Evolutionary conservation across 2,888 invertebrate genomes (phyloP), one percentile per base, ranked within the genome.

Genomic region (Willowsia nigromaculata): DNA sequence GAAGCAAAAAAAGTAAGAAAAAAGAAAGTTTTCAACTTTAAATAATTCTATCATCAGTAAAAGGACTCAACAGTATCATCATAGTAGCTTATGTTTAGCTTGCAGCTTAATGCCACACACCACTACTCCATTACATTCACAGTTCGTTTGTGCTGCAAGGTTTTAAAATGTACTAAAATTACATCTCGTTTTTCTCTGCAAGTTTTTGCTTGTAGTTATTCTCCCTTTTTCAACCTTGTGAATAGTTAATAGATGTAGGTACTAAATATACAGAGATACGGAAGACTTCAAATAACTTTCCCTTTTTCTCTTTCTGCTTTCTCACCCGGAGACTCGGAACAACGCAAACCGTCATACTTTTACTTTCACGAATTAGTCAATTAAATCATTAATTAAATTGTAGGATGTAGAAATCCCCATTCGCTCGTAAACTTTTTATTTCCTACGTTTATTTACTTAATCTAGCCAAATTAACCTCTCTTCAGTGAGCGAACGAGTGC

Each of bases 381-480:
- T 86, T 86, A 86, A 86, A 86, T 86, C 86, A 86, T 80, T 86
- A 86, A 86, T 86, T 86, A 86, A 86, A 86, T 86, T 86, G 78
- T 80, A 86, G 86, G 56, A 80, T 86, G 86, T 65, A 40, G 86
- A 80, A 86, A 86, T 86, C 86, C 86, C 86, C 30, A 68, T 53
- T 80, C 80, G 68, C 86, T 86, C 86, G 86, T 86, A 86, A 86
- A 86, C 82, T 88, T 76, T 88, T 78, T 82, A 76, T 88, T 76
- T 88, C 81, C 87, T 82, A 81, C 56, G 87, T 87, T 88, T 82
- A 88, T 88, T 88, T 81, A 86, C 83, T 82, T 88, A 76, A 76
- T 83, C 83, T 82, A 30, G 68, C 78, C 53, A 84, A 88, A 88
- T 88, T 83, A 83, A 78, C 84, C 78, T 78, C 53, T 43, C 53